phyloP scores from a whole-genome alignment of 2,797 vertebrate species.

The Taenioides sp. region DNA sequence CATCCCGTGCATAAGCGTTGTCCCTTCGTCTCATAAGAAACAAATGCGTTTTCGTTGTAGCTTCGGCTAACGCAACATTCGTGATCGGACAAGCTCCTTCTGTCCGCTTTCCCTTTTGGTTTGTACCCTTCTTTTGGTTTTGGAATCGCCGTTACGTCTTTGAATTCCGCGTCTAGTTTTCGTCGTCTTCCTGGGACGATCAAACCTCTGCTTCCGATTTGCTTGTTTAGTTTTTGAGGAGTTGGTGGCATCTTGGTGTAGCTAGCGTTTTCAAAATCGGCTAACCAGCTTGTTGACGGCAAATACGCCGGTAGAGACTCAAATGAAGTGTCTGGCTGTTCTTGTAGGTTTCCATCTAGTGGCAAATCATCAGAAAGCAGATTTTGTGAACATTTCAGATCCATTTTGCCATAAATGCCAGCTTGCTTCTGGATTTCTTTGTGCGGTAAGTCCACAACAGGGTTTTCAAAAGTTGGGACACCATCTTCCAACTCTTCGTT shows the following conservation, averaged over 20 bases:
- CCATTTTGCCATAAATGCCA: neutral
- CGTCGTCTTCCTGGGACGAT: conserved; percentile 39
- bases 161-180: conserved; percentile 44
- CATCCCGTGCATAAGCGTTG: conserved; percentile 69
- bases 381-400: neutral
- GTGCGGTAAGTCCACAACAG: conserved; percentile 2
- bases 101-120: conserved; percentile 47
- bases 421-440: conserved; percentile 17
- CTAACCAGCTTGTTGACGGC: conserved; percentile 70
- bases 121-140: conserved; percentile 56
- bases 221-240: conserved; percentile 47
- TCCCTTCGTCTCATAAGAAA: conserved; percentile 24
- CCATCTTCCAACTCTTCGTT: conserved; percentile 24
- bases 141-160: conserved; percentile 9
- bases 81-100: conserved; percentile 57
- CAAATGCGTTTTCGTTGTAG: conserved; percentile 31
- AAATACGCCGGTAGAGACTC: conserved; percentile 73
- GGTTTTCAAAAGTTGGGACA: neutral
- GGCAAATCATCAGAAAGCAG: conserved; percentile 12
- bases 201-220: neutral
- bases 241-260: conserved; percentile 51
- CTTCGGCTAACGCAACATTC: conserved; percentile 48
- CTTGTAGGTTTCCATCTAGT: conserved; percentile 1
- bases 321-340: conserved; percentile 62
- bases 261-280: conserved; percentile 61